Evolutionary conservation across 2,888 invertebrate genomes (phyloP).

Genomic region (Ligdia adustata): DNA sequence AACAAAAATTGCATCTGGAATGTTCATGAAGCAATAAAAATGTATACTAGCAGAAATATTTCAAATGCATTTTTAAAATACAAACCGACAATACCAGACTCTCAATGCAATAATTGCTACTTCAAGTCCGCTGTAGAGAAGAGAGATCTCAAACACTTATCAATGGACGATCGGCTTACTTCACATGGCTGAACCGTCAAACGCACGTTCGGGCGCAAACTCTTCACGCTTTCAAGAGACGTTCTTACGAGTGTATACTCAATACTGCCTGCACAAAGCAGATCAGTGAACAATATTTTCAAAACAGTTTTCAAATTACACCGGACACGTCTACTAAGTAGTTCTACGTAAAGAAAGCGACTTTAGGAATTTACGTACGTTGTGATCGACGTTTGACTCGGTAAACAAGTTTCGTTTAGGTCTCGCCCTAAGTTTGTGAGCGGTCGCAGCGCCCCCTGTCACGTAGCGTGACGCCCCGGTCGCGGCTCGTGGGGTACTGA

Average conservation of each 20-base stretch:
- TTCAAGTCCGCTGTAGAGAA: too few species aligned
- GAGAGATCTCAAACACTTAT: conserved; percentile 23
- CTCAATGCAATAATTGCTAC: too few species aligned
- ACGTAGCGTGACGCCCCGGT: conserved; percentile 13
- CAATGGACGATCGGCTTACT: conserved; percentile 44
- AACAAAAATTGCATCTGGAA: too few species aligned
- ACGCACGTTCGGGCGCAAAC: conserved; percentile 45
- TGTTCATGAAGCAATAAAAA: too few species aligned
- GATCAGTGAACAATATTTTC: not conserved
- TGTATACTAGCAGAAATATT: too few species aligned
- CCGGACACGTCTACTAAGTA: too few species aligned
- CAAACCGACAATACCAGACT: too few species aligned
- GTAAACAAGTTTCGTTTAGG: conserved; percentile 26
- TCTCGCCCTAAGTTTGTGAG: conserved; percentile 37
- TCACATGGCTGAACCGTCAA: conserved; percentile 59
- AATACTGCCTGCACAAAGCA: not conserved
- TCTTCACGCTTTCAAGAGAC: conserved; percentile 56
- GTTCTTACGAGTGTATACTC: not conserved
- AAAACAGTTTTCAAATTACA: too few species aligned
- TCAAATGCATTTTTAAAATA: too few species aligned
- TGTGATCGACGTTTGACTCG: not conserved
- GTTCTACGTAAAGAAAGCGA: not conserved
- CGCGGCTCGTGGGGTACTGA: conserved; percentile 12
- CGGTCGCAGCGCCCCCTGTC: conserved; percentile 24
- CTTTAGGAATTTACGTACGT: not conserved